Percentiles rank a stretch among this genome's conserved stretches.
Conservation (phyloP, 2,888 invertebrate species). For the Branchellion lobata region DNA sequence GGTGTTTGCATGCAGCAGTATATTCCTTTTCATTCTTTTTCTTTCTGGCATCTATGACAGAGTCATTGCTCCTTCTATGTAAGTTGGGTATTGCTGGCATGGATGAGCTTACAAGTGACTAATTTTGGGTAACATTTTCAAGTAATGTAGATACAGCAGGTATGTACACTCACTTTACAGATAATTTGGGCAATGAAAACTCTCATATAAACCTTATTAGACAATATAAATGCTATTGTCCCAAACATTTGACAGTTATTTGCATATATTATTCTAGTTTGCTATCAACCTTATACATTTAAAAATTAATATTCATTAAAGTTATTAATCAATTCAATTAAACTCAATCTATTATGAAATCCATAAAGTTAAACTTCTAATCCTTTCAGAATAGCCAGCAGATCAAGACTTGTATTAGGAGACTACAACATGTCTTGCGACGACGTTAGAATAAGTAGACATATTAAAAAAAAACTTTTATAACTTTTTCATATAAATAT, state of each 20-base stretch:
- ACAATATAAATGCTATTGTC: background rate
- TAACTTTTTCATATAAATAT: slow-evolving; percentile 7
- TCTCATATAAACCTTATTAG: too few species aligned
- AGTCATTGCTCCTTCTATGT: slow-evolving; percentile 91
- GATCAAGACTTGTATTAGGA: slow-evolving; percentile 82
- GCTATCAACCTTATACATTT: too few species aligned
- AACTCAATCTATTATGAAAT: too few species aligned
- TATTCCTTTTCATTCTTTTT: slow-evolving; percentile 76
- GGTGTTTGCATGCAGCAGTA: slow-evolving; percentile 80
- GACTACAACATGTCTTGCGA: slow-evolving; percentile 99
- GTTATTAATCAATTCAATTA: too few species aligned
- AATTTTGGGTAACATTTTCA: background rate
- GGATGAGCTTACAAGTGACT: too few species aligned
- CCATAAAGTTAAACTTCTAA: too few species aligned
- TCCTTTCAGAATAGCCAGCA: slow-evolving; percentile 73
- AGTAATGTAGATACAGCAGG: too few species aligned
- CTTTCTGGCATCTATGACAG: slow-evolving; percentile 89
- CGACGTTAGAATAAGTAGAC: slow-evolving; percentile 66
- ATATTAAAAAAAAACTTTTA: background rate
- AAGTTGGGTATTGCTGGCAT: slow-evolving; percentile 45
- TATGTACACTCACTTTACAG: too few species aligned
- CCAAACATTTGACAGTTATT: background rate
- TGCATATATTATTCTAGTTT: too few species aligned
- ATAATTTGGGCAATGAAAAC: too few species aligned
- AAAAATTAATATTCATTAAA: too few species aligned